phyloP scores from a whole-genome alignment of 2,797 vertebrate genomes.

The Neosalanx taihuensis region DNA sequence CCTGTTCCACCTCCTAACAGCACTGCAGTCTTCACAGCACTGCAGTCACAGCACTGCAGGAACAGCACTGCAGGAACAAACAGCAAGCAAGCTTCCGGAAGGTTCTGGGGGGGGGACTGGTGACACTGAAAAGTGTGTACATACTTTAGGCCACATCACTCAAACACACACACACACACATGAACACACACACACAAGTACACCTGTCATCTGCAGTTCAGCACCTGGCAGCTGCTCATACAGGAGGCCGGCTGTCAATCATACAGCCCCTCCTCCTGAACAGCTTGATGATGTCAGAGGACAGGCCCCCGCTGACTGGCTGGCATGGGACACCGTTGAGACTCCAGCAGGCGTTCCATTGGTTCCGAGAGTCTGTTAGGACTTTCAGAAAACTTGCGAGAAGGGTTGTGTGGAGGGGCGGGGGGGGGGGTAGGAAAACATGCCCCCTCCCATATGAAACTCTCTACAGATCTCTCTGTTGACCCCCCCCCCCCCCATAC shows the following conservation, averaged over 20 bases:
- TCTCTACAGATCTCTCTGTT: no score
- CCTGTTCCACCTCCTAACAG: no score
- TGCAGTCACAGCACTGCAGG: no score
- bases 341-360: not conserved
- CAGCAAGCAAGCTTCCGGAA: no score
- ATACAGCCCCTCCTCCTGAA: not conserved
- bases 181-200: not conserved
- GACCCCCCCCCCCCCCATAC: no score
- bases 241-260: not conserved
- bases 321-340: not conserved
- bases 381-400: no score
- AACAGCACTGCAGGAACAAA: no score
- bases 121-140: no score
- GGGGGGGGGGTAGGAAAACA: not conserved
- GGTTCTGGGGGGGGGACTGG: no score
- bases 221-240: slow-evolving; percentile 7
- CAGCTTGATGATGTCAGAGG: not conserved
- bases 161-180: not conserved
- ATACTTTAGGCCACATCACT: not conserved
- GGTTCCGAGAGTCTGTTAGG: not conserved
- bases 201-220: not conserved
- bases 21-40: no score
- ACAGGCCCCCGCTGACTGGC: not conserved
- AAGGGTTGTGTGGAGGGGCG: not conserved
- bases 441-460: no score